Percentiles rank a stretch among this genome's conserved stretches.
phyloP scores from a whole-genome alignment of 2,113 vertebrate species.

The Cryptotis parvus region DNA sequence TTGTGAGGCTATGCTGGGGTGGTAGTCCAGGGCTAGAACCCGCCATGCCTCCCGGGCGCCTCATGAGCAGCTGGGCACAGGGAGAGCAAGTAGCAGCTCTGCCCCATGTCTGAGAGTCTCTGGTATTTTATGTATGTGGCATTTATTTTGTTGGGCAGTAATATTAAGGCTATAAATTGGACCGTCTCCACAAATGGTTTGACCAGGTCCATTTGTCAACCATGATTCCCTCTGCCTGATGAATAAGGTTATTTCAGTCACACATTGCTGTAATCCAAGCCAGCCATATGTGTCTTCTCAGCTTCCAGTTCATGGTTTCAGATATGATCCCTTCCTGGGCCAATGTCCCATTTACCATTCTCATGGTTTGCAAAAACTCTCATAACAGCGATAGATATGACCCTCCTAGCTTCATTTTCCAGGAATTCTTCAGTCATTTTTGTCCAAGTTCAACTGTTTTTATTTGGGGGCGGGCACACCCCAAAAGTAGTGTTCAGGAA shows the following conservation, averaged over 20 bases:
- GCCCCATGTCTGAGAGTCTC: too few relatives aligned
- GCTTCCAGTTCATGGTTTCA: fast-evolving
- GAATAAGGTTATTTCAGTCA: neutral
- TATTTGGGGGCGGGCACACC: too few relatives aligned
- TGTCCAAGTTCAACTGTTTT: neutral
- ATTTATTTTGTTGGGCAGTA: neutral
- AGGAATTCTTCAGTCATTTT: neutral
- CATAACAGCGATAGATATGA: neutral
- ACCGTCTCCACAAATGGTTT: neutral
- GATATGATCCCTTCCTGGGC: neutral
- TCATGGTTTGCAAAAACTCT: neutral
- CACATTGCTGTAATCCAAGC: too few relatives aligned
- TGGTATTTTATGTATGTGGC: too few relatives aligned
- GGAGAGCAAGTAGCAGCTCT: too few relatives aligned
- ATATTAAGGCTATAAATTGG: neutral
- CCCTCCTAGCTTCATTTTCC: neutral
- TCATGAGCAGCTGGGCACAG: too few relatives aligned
- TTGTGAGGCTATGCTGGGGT: too few relatives aligned
- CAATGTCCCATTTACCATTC: fast-evolving
- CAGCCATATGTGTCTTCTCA: too few relatives aligned
- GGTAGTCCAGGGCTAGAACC: too few relatives aligned
- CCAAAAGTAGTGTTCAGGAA: too few relatives aligned
- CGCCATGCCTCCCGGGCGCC: too few relatives aligned
- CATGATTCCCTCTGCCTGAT: neutral
- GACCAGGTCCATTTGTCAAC: neutral